These are phyloP conservation scores for Drosophila takahashii DNA, from an alignment of 1,140 invertebrate species.

Conservation along the genomic window DNA sequence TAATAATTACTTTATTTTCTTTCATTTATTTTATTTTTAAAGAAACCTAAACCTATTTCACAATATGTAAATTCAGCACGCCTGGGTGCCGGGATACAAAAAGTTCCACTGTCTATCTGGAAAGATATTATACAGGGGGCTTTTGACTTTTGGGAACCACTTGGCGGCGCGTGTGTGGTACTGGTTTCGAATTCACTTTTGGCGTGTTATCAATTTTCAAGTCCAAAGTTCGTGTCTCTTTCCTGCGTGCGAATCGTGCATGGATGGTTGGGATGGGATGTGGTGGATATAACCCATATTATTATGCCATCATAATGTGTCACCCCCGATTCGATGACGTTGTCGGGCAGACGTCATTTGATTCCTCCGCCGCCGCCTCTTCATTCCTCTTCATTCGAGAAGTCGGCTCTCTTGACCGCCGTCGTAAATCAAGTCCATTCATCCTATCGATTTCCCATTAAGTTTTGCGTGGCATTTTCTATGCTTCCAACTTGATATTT, in stretches of 20 bases:
- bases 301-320: slow-evolving; percentile 21
- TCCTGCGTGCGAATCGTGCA: slow-evolving; percentile 6
- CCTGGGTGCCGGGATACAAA: slow-evolving; percentile 5
- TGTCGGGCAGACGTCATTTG: slow-evolving; percentile 17
- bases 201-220: slow-evolving; percentile 42
- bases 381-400: neutral
- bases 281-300: slow-evolving; percentile 9
- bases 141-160: slow-evolving; percentile 13
- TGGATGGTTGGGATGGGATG: neutral
- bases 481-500: slow-evolving; percentile 40
- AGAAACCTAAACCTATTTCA: neutral
- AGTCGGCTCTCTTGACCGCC: slow-evolving; percentile 13
- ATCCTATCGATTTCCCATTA: slow-evolving; percentile 74
- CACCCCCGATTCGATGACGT: slow-evolving; percentile 15
- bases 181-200: slow-evolving; percentile 29
- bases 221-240: slow-evolving; percentile 35
- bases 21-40: too few species aligned
- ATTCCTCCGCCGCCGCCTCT: neutral
- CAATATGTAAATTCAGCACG: slow-evolving; percentile 5
- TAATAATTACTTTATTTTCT: too few species aligned
- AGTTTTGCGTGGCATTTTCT: slow-evolving; percentile 72
- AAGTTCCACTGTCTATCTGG: slow-evolving; percentile 28
- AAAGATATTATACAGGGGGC: slow-evolving; percentile 8
- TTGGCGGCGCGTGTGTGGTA: slow-evolving; percentile 24
- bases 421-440: slow-evolving; percentile 38